Evolutionary conservation across 2,113 vertebrate species (phyloP), one percentile per base, ranked within the genome.

Genomic region (Oplegnathus fasciatus): DNA sequence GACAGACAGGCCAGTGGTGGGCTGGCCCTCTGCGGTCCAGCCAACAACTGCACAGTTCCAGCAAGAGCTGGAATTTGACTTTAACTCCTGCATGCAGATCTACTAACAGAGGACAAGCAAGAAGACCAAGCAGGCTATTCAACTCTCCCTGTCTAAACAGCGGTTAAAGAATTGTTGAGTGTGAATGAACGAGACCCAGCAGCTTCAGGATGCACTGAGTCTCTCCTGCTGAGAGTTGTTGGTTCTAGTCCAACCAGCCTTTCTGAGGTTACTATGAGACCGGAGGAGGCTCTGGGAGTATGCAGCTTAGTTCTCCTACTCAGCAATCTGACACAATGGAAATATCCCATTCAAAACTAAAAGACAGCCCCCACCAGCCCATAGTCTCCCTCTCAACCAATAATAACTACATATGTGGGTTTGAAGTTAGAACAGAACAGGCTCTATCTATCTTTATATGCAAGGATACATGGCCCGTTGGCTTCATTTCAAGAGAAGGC

Each of bases 181-280:
- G 50, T 55, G 66, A 48, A 40, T 84, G 66, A 66, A 60, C 62
- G 17, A 72, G n/a, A 30, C 11, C 32, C 34, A 37, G 26, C 60
- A 11, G 26, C 40, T 44, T 40, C 34, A 44, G 48, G 24, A 70
- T 22, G 55, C 50, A 48, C 22, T 37, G 50, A 40, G 68, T 57
- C 30, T 42, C 30, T 60, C 76, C 55, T 40, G 66, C 78, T 37
- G 66, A 60, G 32, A 57, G 60, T n/a, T 42, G 46, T 20, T 76
- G 72, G 52, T 72, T 77, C 17, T 54, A 60, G 30, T 77, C 74
- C 54, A 75, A 42, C 34, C 5, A 30, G 28, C 61, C n/a, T 73
- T 26, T 57, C 22, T 75, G 70, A 54, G 76, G 88, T 84, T 84
- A 50, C 88, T 40, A 81, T 44, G 88, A 77, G 68, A 78, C 62